Conservation (phyloP, 2,888 invertebrate genomes). For the Matsumyia berberina region DNA sequence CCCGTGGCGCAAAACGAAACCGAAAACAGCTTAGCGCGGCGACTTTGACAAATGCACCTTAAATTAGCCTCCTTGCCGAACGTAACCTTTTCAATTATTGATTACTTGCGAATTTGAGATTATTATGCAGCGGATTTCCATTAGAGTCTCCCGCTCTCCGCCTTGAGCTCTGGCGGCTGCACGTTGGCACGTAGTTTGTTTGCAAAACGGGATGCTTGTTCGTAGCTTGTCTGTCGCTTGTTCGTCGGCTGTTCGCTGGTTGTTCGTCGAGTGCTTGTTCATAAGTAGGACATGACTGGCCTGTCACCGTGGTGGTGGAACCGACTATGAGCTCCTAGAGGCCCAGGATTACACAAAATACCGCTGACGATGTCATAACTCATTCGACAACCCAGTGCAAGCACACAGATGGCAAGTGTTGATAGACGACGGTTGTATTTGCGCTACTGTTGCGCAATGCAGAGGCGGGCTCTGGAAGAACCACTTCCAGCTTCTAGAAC, state of each 20-base stretch:
- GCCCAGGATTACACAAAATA: constrained; percentile 62
- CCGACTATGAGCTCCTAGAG: constrained; percentile 38
- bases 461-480: constrained; percentile 6
- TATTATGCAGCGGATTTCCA: constrained; percentile 72
- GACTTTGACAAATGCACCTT: constrained; percentile 75
- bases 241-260: constrained; percentile 38
- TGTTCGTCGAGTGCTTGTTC: constrained; percentile 51
- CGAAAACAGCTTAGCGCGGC: constrained; percentile 56
- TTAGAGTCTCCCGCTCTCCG: constrained; percentile 35
- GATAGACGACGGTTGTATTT: constrained; percentile 26
- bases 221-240: no score
- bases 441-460: constrained; percentile 37
- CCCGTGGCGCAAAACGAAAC: constrained; percentile 44
- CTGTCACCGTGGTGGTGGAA: constrained; percentile 18
- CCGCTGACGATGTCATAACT: constrained; percentile 65
- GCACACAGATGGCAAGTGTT: constrained; percentile 11
- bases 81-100: constrained; percentile 75
- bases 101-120: constrained; percentile 75
- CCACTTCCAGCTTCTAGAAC: constrained; percentile 1
- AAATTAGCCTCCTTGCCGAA: constrained; percentile 72
- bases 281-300: constrained; percentile 60
- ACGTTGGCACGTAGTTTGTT: constrained; percentile 64
- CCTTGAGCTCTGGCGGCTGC: background rate
- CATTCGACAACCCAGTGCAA: constrained; percentile 41
- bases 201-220: constrained; percentile 53